phyloP scores from a whole-genome alignment of 2,113 vertebrate genomes.

The Daboia siamensis region DNA sequence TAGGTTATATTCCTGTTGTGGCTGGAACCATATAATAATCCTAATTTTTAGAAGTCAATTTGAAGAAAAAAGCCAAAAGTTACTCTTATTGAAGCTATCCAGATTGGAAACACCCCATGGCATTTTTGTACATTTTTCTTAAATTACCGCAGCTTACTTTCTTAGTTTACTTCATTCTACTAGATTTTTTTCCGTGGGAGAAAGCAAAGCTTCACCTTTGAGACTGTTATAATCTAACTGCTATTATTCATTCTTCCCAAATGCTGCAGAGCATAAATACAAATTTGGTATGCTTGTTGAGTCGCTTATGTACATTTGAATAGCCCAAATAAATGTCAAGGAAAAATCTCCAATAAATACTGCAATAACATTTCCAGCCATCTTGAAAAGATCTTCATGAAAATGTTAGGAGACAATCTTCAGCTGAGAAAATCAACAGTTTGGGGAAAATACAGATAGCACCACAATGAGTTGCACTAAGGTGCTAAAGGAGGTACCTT shows the following conservation, averaged over 20 bases:
- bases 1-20: slow-evolving; percentile 38
- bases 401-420: slow-evolving; percentile 45
- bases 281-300: not conserved
- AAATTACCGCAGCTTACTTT: not conserved
- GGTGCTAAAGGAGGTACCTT: slow-evolving; percentile 64
- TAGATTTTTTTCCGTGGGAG: not conserved
- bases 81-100: not conserved
- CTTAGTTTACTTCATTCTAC: not conserved
- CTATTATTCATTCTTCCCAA: fast-evolving
- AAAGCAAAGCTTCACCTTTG: not conserved
- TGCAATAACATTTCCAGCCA: slow-evolving; percentile 41
- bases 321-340: slow-evolving; percentile 36
- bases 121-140: not conserved
- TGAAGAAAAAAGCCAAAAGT: not conserved
- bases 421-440: slow-evolving; percentile 26
- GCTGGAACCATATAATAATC: slow-evolving; percentile 34
- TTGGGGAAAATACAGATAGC: slow-evolving; percentile 59
- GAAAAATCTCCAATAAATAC: slow-evolving; percentile 25
- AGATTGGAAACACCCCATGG: not conserved
- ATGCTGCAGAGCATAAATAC: not conserved
- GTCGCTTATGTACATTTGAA: slow-evolving; percentile 24
- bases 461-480: slow-evolving; percentile 60
- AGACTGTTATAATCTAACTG: not conserved
- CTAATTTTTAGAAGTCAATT: slow-evolving; percentile 3
- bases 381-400: slow-evolving; percentile 17